A percentile compares a stretch with the other conserved stretches of the same genome.
phyloP scores from a whole-genome alignment of 1,140 invertebrate genomes.

The Trachelipus rathkii region DNA sequence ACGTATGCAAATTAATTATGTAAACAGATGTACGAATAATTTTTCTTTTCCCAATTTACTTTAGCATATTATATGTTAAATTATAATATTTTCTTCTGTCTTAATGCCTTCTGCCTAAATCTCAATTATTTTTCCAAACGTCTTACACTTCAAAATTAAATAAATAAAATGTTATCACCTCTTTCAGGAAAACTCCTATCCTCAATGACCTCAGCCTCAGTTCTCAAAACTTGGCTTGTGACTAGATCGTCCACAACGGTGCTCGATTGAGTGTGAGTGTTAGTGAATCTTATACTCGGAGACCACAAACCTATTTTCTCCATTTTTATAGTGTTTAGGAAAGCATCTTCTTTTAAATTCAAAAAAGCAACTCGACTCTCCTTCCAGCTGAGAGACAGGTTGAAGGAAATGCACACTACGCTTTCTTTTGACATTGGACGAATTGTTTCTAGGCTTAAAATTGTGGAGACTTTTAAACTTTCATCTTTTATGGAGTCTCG shows the following conservation, averaged over 20 bases:
- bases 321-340: slow-evolving; percentile 30
- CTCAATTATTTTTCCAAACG: too few species aligned
- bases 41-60: too few species aligned
- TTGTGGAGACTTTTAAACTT: background rate
- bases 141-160: too few species aligned
- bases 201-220: too few species aligned
- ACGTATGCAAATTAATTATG: too few species aligned
- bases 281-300: slow-evolving; percentile 28
- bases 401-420: slow-evolving; percentile 28
- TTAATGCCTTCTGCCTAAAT: too few species aligned
- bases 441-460: slow-evolving; percentile 27
- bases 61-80: too few species aligned
- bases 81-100: too few species aligned
- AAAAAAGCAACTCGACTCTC: slow-evolving; percentile 33
- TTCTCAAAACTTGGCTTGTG: too few species aligned
- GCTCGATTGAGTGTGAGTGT: slow-evolving; percentile 27
- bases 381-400: slow-evolving; percentile 34
- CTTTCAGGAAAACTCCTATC: too few species aligned
- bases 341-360: slow-evolving; percentile 27
- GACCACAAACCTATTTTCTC: slow-evolving; percentile 28
- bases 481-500: background rate
- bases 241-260: slow-evolving; percentile 25
- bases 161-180: too few species aligned
- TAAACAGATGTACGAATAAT: too few species aligned
- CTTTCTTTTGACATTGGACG: slow-evolving; percentile 24